Evolutionary conservation across 2,888 invertebrate genomes (phyloP), one percentile per base, ranked within the genome.

Genomic region (Protophormia terraenovae): DNA sequence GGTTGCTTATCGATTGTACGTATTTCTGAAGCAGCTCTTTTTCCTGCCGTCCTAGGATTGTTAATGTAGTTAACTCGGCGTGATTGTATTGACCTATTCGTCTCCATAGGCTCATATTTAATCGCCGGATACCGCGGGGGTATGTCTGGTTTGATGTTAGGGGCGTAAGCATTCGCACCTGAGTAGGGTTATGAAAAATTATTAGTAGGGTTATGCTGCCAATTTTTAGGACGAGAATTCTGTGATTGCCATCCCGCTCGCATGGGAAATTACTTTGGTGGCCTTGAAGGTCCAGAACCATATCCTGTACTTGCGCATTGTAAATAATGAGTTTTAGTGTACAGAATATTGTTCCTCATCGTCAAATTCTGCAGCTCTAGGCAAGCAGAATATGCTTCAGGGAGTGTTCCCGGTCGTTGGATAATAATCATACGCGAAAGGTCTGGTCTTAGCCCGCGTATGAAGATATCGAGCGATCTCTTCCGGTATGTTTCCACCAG

Each of bases 311-410:
- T n/a, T n/a, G n/a, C n/a, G n/a, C n/a, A n/a, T n/a, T n/a, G n/a
- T n/a, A n/a, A n/a, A n/a, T n/a, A n/a, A n/a, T n/a, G n/a, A n/a
- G 7, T 38, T 35, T 19, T 24, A 22, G 64, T 8, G 38, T 60
- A 16, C 19, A 60, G 19, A 12, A 64, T 75, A 24, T 64, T 53
- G n/a, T 75, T 75, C 50, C 64, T 64, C 64, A 75, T 27, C 2
- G 64, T 75, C 0, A 75, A 29, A 16, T 75, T 75, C 7, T 75
- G 75, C 6, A 38, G n/a, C 14, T 64, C 72, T 0, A 79, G 14
- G 41, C 86, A 84, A n/a, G 86, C 79, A 2, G 81, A 38, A 12
- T 85, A 85, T 35, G 78, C 86, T 35, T 87, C 86, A 4, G 86
- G 82, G 0, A 86, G 38, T 1, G 79, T 84, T 69, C 38, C 32